Evolutionary conservation across 2,797 vertebrate genomes (phyloP).

Genomic region (Pampus argenteus): DNA sequence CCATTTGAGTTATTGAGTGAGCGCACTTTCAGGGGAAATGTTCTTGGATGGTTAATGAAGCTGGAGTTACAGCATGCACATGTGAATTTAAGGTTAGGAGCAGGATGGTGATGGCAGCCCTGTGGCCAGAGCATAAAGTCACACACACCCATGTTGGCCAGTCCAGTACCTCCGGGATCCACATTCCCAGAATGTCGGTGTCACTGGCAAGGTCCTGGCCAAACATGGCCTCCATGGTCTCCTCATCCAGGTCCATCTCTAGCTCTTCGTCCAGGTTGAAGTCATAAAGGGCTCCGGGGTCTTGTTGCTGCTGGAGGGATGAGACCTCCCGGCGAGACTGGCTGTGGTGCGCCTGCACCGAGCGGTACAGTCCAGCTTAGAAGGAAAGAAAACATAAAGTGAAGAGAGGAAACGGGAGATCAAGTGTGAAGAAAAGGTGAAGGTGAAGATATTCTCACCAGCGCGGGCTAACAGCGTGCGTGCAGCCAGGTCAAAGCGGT

Average conservation of each 20-base stretch:
- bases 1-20: conserved; percentile 3
- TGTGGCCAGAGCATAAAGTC: conserved; percentile 82
- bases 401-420: neutral
- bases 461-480: conserved; percentile 94
- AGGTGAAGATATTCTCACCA: conserved; percentile 81
- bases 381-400: neutral
- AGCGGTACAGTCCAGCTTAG: conserved; percentile 95
- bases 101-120: conserved; percentile 81
- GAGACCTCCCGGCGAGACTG: conserved; percentile 93
- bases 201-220: conserved; percentile 96
- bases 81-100: conserved; percentile 27
- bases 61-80: neutral
- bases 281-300: conserved; percentile 92
- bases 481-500: conserved; percentile 96
- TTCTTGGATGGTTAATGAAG: neutral
- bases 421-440: neutral
- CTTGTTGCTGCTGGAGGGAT: conserved; percentile 90
- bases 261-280: conserved; percentile 98
- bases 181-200: conserved; percentile 99
- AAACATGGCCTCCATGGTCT: conserved; percentile 99
- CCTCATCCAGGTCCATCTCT: conserved; percentile 98
- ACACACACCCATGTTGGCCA: conserved; percentile 99
- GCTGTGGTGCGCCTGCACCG: conserved; percentile 96
- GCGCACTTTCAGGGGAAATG: neutral
- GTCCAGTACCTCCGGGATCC: conserved; percentile 99